A percentile compares a stretch with the other conserved stretches of the same genome.
These are phyloP conservation scores for Genyomyrus donnyi DNA, from an alignment of 2,113 vertebrate species.

Conservation along the genomic window DNA sequence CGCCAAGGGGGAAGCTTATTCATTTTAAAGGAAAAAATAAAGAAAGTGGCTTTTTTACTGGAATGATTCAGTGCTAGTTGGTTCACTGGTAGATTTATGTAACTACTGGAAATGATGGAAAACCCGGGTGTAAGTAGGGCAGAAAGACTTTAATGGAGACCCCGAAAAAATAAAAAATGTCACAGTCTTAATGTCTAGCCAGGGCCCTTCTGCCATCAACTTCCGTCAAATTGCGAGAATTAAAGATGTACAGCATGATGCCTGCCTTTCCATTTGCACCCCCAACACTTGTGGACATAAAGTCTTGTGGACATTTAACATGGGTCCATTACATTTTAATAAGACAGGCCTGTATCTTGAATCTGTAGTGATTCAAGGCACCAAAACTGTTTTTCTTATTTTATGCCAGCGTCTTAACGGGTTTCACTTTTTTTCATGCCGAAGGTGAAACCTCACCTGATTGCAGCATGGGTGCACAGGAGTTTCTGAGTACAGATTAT, in stretches of 20 bases:
- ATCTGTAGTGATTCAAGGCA: background rate
- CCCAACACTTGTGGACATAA: background rate
- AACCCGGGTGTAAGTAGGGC: background rate
- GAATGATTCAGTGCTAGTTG: background rate
- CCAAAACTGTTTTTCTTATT: background rate
- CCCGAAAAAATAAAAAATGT: background rate
- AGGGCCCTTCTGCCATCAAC: background rate
- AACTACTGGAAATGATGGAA: background rate
- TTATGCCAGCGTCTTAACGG: background rate
- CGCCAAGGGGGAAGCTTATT: background rate
- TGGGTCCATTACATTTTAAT: background rate
- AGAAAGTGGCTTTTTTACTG: background rate
- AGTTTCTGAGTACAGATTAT: background rate
- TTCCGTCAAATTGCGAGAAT: background rate
- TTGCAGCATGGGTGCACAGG: background rate
- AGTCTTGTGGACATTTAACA: background rate
- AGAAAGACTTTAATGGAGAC: background rate
- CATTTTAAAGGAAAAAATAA: background rate
- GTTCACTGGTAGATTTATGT: background rate
- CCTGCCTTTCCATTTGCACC: background rate
- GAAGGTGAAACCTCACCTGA: background rate
- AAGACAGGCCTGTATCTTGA: background rate
- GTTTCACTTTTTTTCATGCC: background rate
- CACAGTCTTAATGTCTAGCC: background rate
- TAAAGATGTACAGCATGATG: background rate